A percentile compares a stretch with the other conserved stretches of the same genome.
phyloP scores from a whole-genome alignment of 1,140 invertebrate genomes.

The Aphidius gifuensis region DNA sequence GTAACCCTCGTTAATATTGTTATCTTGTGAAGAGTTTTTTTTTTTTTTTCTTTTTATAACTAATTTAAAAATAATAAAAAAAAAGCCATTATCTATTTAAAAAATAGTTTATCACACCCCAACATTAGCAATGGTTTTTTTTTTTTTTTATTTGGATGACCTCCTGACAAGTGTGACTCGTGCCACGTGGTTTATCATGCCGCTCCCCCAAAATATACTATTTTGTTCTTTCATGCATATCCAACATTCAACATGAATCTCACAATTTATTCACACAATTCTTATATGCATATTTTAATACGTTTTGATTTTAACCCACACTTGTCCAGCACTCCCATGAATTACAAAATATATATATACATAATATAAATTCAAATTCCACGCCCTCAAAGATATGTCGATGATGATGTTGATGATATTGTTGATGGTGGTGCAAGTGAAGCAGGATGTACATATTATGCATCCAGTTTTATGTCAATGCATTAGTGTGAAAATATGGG shows the following conservation, averaged over 20 bases:
- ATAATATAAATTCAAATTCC: constrained; percentile 24
- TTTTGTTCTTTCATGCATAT: constrained; percentile 3
- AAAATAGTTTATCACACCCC: too few relatives aligned
- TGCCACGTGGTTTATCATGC: constrained; percentile 33
- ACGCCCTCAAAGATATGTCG: constrained; percentile 1
- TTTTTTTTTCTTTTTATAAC: too few relatives aligned
- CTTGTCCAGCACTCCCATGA: constrained; percentile 10
- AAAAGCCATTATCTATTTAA: too few relatives aligned
- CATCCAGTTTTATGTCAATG: too few relatives aligned
- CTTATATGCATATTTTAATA: background rate
- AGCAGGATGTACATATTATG: too few relatives aligned
- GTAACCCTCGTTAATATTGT: too few relatives aligned
- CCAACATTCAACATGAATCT: background rate
- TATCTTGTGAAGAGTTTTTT: too few relatives aligned
- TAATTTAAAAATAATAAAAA: too few relatives aligned
- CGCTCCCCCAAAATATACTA: background rate
- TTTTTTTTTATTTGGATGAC: too few relatives aligned
- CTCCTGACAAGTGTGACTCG: background rate
- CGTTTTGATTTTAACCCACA: background rate
- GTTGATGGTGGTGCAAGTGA: too few relatives aligned
- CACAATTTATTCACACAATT: background rate
- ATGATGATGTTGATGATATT: too few relatives aligned
- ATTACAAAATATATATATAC: constrained; percentile 15
- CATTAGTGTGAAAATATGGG: too few relatives aligned
- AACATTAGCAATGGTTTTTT: background rate